Evolutionary conservation across 2,797 vertebrate species (phyloP).

Genomic region (Microcaecilia unicolor): DNA sequence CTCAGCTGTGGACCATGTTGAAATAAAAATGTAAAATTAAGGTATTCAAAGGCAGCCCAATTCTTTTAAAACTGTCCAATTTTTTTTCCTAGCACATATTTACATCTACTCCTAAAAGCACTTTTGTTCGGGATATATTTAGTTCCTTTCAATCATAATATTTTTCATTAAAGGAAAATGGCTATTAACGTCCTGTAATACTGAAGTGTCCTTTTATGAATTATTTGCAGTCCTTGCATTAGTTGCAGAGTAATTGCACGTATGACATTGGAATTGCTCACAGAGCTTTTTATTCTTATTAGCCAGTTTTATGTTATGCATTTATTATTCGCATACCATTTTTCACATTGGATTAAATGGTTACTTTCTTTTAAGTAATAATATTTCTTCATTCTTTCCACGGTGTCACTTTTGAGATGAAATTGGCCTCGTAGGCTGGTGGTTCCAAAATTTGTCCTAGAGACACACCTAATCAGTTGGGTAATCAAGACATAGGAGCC

Average conservation of each 20-base stretch:
- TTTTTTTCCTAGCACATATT: constrained; percentile 31
- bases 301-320: constrained; percentile 57
- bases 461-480: too few relatives aligned
- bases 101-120: constrained; percentile 23
- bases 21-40: constrained; percentile 31
- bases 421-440: too few relatives aligned
- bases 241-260: constrained; percentile 70
- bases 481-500: too few relatives aligned
- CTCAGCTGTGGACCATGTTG: too few relatives aligned
- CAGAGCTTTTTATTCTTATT: constrained; percentile 61
- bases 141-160: constrained; percentile 57
- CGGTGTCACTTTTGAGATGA: constrained; percentile 51
- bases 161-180: constrained; percentile 64
- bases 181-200: constrained; percentile 63
- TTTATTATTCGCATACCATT: constrained; percentile 63
- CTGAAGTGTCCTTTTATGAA: constrained; percentile 64
- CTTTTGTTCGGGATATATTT: constrained; percentile 51
- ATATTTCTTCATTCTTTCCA: constrained; percentile 59
- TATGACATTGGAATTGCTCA: constrained; percentile 64
- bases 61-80: too few relatives aligned
- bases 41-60: constrained; percentile 42
- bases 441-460: too few relatives aligned
- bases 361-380: constrained; percentile 62
- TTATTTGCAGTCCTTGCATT: constrained; percentile 66
- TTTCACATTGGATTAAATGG: constrained; percentile 65